Evolutionary conservation across 53 echinoderm and acorn worm genomes (phyloP).

Genomic region (Henricia sp.): DNA sequence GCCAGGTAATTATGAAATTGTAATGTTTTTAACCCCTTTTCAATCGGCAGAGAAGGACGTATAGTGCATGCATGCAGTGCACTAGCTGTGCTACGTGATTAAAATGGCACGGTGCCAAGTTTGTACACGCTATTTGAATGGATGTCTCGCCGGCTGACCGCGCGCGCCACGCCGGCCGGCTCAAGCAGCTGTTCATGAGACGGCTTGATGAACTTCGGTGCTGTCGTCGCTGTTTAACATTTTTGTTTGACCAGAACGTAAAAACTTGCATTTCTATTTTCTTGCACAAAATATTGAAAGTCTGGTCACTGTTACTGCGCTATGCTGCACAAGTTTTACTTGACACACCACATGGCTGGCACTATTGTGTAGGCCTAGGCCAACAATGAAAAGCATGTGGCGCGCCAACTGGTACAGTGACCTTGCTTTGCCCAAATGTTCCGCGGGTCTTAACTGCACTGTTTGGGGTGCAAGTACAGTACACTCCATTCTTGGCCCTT

Average conservation of each 20-base stretch:
- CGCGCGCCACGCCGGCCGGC: neutral
- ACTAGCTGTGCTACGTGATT: too few relatives aligned
- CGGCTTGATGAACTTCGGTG: neutral
- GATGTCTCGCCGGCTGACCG: conserved; percentile 11
- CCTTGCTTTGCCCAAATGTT: too few relatives aligned
- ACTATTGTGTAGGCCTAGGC: neutral
- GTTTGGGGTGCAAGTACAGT: too few relatives aligned
- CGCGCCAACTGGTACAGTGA: neutral
- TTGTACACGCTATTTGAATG: conserved; percentile 1
- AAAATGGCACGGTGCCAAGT: conserved; percentile 55
- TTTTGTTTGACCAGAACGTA: too few relatives aligned
- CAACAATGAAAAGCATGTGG: conserved; percentile 32
- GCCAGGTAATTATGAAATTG: conserved; percentile 67
- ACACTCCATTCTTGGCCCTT: too few relatives aligned
- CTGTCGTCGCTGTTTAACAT: too few relatives aligned
- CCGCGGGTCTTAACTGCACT: too few relatives aligned
- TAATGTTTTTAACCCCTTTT: neutral
- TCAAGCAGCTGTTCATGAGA: neutral
- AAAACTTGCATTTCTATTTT: too few relatives aligned
- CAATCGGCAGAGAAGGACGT: neutral
- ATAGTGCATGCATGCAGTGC: neutral
- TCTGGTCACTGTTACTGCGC: too few relatives aligned
- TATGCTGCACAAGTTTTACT: too few relatives aligned
- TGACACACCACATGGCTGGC: neutral
- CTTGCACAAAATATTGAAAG: too few relatives aligned